Base-by-base conservation (phyloP, 2,113 vertebrate species). In the Epinephelus moara region DNA sequence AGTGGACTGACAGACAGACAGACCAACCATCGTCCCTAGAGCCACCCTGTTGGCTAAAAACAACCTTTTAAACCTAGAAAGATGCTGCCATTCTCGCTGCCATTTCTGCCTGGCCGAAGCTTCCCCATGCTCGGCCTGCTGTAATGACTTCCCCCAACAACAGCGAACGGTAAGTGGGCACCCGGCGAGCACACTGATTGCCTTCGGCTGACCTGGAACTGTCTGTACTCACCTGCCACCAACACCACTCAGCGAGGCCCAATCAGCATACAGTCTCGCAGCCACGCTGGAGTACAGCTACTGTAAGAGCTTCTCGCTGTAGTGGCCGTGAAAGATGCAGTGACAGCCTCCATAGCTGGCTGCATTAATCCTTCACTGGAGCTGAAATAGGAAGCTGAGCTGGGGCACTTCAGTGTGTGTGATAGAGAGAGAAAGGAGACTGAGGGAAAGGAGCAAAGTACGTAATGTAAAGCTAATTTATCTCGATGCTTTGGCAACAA, bases 181-280 rank as follows among this genome's bases (percentile, higher is more conserved):
- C 19, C 55, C 79, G 21, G 59, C 42, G 23, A 75, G 77, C 75
- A 81, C 37, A 30, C 61, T 47, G 81, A 87, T 74, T 75, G 88
- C 90, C 83, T 80, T 71, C 1, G 66, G 87, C 85, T 88, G 85
- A 89, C 88, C 89, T 89, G 88, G 86, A 93, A 90, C 72, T 1
- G 81, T 88, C 86, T 63, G 64, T 74, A 67, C 80, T 70, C 78
- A 91, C 88, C 92, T 89, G 91, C 73, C 18, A 56, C 78, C 53
- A 21, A 40, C 76, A 59, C 47, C 78, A 57, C 86, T 83, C 70
- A 47, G 68, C 23, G 2, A 62, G 68, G 19, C 88, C 72, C 76
- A 53, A 75, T 82, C 75, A 63, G 81, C 69, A 62, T 40, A 42
- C 33, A 23, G 40, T 64, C 42, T 63, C 62, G 42, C 80, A 62